Percentiles rank a stretch among this genome's conserved stretches.
Conservation (phyloP, 2,888 invertebrate genomes). For the Podabrus alpinus region DNA sequence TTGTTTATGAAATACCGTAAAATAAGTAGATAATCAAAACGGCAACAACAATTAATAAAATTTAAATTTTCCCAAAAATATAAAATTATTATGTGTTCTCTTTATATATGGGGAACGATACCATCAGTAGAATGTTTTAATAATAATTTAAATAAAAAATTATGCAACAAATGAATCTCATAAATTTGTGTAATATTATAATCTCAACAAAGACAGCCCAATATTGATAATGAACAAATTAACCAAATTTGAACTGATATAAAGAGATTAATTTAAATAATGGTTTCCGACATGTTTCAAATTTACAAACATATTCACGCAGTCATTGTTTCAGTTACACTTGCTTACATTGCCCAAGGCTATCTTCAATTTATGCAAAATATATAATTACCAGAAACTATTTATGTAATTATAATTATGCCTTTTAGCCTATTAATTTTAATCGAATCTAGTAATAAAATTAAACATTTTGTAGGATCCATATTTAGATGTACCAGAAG, state of each 20-base stretch:
- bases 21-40: neutral
- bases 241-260: neutral
- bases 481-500: constrained; percentile 88
- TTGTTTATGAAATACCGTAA: neutral
- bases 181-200: neutral
- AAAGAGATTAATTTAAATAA: neutral
- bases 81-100: no score
- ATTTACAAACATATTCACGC: neutral
- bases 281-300: neutral
- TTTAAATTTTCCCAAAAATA: neutral
- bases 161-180: neutral
- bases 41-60: neutral
- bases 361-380: neutral
- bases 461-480: constrained; percentile 66
- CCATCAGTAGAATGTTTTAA: neutral
- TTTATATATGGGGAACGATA: neutral
- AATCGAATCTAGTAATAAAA: constrained; percentile 37
- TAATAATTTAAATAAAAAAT: neutral
- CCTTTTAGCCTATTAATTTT: neutral
- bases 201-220: neutral
- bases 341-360: neutral
- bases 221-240: neutral
- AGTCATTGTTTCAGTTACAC: neutral
- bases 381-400: neutral
- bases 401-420: neutral